phyloP scores from a whole-genome alignment of 2,113 vertebrate genomes.

The Apeltes quadracus region DNA sequence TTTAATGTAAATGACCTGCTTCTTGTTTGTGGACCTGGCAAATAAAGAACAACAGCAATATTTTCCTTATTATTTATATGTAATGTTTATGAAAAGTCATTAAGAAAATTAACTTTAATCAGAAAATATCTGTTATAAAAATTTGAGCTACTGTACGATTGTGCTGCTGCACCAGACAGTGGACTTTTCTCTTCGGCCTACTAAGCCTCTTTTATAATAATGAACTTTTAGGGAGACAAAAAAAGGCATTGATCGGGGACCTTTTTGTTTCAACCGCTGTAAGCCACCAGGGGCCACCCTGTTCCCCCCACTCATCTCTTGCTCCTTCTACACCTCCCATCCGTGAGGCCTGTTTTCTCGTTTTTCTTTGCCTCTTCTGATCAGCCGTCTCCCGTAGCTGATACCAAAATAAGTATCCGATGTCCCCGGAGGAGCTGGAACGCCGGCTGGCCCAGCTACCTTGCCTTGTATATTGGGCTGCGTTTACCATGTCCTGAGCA shows the following conservation, averaged over 20 bases:
- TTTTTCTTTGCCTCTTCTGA: conserved; percentile 70
- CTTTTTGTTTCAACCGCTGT: conserved; percentile 72
- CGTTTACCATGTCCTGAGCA: conserved; percentile 93
- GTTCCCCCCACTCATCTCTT: conserved; percentile 59
- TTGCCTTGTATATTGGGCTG: conserved; percentile 89
- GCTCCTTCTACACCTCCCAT: conserved; percentile 59
- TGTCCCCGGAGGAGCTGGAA: conserved; percentile 85
- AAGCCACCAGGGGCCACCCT: conserved; percentile 65
- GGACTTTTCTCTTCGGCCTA: conserved; percentile 32
- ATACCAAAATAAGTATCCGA: conserved; percentile 91
- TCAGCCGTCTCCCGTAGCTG: conserved; percentile 81
- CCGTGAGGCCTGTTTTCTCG: conserved; percentile 50
- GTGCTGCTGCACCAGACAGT: conserved; percentile 30
- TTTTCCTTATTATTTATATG: neutral
- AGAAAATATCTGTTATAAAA: conserved; percentile 8
- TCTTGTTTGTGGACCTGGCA: too few species aligned
- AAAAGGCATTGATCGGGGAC: conserved; percentile 67
- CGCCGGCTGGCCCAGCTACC: conserved; percentile 69
- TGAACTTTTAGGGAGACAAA: conserved; percentile 60
- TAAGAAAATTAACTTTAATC: neutral
- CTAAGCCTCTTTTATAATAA: conserved; percentile 59
- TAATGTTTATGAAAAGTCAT: neutral
- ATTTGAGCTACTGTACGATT: neutral
- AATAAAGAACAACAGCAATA: too few species aligned
- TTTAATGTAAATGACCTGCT: too few species aligned